phyloP scores from a whole-genome alignment of 2,113 vertebrate genomes.

The Odontophorus gujanensis region DNA sequence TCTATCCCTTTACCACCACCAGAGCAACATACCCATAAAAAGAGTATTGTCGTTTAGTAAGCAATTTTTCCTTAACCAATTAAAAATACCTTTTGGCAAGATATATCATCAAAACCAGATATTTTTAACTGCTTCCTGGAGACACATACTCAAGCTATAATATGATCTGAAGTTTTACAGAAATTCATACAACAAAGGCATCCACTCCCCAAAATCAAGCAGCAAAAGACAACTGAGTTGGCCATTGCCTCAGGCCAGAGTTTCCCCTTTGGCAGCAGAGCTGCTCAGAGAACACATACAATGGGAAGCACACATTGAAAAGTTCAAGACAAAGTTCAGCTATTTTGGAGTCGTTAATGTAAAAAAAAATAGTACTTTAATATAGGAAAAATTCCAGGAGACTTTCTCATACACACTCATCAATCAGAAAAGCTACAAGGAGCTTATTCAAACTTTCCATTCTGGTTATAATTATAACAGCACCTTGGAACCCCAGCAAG shows the following conservation, averaged over 20 bases:
- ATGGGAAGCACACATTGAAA: not conserved
- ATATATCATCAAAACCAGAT: not conserved
- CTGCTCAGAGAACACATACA: not conserved
- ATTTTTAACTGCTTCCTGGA: not conserved
- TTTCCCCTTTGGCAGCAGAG: not conserved
- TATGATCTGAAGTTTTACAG: not conserved
- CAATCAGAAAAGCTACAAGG: not conserved
- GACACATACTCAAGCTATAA: not conserved
- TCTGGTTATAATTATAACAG: not conserved
- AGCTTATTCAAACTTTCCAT: conserved; percentile 52
- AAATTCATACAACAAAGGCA: not conserved
- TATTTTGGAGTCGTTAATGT: conserved; percentile 41
- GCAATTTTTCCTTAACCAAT: not conserved
- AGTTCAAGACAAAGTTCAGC: conserved; percentile 31
- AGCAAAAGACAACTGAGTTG: not conserved
- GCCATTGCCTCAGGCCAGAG: not conserved
- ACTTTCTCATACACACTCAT: conserved; percentile 5
- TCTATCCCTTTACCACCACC: not conserved
- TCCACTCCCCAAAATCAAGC: not conserved
- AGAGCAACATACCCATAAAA: not conserved
- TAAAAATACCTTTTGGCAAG: not conserved
- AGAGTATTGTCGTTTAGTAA: not conserved
- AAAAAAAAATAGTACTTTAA: conserved; percentile 34
- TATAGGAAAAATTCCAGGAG: not conserved
- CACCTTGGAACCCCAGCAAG: conserved; percentile 19